Percentiles rank a stretch among this genome's conserved stretches.
Conservation (phyloP, 1,140 invertebrate genomes). For the Hermetia illucens region DNA sequence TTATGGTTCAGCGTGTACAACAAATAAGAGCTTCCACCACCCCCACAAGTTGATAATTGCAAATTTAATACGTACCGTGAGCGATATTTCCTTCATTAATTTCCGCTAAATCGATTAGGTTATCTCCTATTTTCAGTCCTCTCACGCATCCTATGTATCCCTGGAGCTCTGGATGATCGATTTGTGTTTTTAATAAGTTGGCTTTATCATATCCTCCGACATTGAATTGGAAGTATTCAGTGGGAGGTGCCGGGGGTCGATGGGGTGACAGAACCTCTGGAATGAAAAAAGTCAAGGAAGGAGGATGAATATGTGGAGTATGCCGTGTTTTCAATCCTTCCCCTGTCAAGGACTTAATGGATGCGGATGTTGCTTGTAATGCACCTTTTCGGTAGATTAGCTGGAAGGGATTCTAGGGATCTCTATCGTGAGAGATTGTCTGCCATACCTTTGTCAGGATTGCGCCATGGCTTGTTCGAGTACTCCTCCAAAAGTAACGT, state of each 20-base stretch:
- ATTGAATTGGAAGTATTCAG: constrained; percentile 78
- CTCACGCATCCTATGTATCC: constrained; percentile 76
- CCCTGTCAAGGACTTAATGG: no score
- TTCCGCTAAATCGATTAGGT: constrained; percentile 57
- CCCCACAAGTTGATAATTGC: no score
- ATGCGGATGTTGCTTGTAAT: no score
- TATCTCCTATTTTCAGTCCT: constrained; percentile 72
- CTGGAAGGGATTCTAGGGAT: no score
- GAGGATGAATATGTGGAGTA: background rate
- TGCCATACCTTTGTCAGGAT: constrained; percentile 53
- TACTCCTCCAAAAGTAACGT: constrained; percentile 57
- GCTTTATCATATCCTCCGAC: constrained; percentile 70
- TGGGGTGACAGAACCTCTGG: constrained; percentile 72
- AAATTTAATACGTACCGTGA: constrained; percentile 42
- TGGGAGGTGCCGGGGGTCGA: constrained; percentile 64
- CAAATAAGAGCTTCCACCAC: no score
- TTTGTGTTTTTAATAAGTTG: constrained; percentile 47
- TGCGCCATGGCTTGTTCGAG: constrained; percentile 71
- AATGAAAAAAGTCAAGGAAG: constrained; percentile 1
- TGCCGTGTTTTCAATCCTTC: no score
- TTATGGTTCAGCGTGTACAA: no score
- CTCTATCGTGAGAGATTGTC: no score
- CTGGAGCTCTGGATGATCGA: constrained; percentile 40
- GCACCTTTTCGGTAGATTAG: no score
- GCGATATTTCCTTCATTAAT: constrained; percentile 55